Percentiles rank a stretch among this genome's conserved stretches.
Evolutionary conservation across 2,797 vertebrate genomes (phyloP).

Genomic region (Chiropotes sagulatus): DNA sequence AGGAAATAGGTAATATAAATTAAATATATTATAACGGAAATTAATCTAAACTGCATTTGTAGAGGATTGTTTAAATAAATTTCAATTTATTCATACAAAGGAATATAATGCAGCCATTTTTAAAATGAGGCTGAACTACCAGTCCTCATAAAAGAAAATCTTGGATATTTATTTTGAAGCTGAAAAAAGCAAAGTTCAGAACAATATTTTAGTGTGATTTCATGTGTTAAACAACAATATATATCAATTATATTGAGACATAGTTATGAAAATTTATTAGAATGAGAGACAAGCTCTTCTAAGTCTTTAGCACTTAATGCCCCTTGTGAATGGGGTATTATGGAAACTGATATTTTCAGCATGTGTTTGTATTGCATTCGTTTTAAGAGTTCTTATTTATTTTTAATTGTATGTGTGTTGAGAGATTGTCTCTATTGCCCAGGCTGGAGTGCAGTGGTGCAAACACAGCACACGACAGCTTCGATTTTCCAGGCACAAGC

Average conservation of each 20-base stretch:
- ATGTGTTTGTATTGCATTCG: neutral
- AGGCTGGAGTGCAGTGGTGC: too few species aligned
- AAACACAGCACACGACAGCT: too few species aligned
- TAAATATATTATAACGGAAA: neutral
- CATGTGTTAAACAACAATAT: neutral
- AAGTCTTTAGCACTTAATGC: neutral
- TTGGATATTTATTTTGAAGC: neutral
- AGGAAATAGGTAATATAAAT: neutral
- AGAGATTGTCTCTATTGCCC: too few species aligned
- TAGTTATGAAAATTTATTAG: neutral
- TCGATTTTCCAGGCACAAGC: too few species aligned
- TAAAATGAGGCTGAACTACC: neutral
- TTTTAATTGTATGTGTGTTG: too few species aligned
- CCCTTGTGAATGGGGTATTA: neutral
- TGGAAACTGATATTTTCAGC: neutral
- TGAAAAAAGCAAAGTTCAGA: neutral
- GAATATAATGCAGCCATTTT: neutral
- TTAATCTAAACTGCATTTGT: neutral
- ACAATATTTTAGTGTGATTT: neutral
- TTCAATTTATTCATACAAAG: neutral
- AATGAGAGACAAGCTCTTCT: neutral
- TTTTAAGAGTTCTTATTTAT: too few species aligned
- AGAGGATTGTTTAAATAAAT: neutral
- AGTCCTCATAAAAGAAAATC: neutral
- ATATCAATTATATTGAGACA: neutral